Evolutionary conservation across 2,113 vertebrate genomes (phyloP).

Genomic region (Capreolus pygargus): DNA sequence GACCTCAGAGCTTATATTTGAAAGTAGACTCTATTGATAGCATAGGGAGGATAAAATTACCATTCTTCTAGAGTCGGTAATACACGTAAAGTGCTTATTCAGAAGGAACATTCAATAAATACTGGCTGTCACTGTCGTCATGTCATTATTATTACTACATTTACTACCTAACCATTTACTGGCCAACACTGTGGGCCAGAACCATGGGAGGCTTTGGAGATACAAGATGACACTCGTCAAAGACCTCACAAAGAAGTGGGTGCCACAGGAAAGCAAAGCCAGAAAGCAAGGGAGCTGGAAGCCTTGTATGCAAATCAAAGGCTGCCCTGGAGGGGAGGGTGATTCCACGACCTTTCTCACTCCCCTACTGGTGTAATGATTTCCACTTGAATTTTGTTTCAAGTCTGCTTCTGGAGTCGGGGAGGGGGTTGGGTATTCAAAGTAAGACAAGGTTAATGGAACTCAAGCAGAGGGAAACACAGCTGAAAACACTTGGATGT

Average conservation of each 20-base stretch:
- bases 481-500: not conserved
- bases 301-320: not conserved
- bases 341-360: not conserved
- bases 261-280: not conserved
- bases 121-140: not conserved
- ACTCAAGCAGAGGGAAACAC: not conserved
- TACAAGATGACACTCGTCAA: not conserved
- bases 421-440: not conserved
- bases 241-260: not conserved
- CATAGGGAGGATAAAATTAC: not conserved
- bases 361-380: not conserved
- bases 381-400: not conserved
- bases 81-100: not conserved
- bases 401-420: not conserved
- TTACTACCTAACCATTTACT: not conserved
- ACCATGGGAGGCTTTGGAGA: not conserved
- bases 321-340: not conserved
- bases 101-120: not conserved
- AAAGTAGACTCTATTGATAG: not conserved
- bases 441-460: not conserved
- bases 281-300: not conserved
- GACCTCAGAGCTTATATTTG: not conserved
- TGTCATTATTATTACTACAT: not conserved
- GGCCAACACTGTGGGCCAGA: not conserved
- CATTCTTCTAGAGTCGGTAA: not conserved